Conservation (phyloP, 2,113 vertebrate genomes). For the Saguinus midas region DNA sequence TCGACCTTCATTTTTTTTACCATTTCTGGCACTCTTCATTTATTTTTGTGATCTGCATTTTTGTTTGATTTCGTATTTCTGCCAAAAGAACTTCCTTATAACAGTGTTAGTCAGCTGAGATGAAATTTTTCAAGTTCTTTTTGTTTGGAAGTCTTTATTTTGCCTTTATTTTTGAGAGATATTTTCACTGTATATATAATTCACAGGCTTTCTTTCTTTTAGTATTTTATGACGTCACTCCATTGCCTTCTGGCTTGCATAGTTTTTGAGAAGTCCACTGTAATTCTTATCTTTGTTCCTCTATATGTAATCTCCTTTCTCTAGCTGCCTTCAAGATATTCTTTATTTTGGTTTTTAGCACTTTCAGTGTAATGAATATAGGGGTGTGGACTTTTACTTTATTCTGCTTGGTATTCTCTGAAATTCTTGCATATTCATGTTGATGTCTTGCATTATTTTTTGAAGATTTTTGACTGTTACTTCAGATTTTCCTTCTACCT, state of each 20-base stretch:
- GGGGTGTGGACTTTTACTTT: conserved; percentile 3
- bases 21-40: not conserved
- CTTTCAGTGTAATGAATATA: conserved; percentile 21
- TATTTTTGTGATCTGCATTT: not conserved
- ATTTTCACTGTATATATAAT: conserved; percentile 1
- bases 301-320: not conserved
- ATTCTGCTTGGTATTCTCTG: conserved; percentile 37
- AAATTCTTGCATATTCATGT: conserved; percentile 32
- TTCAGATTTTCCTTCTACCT: not conserved
- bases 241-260: not conserved
- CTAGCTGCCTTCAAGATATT: not conserved
- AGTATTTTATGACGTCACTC: not conserved
- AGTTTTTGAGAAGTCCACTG: not conserved
- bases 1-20: conserved; percentile 11
- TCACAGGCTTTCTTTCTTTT: not conserved
- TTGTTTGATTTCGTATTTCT: not conserved
- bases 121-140: conserved; percentile 20
- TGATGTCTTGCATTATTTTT: conserved; percentile 28
- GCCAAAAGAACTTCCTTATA: not conserved
- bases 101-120: not conserved
- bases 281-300: conserved; percentile 9
- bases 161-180: conserved; percentile 2
- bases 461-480: not conserved
- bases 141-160: not conserved
- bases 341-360: conserved; percentile 28